Evolutionary conservation across 2,888 invertebrate genomes (phyloP).

Genomic region (Tuta absoluta): DNA sequence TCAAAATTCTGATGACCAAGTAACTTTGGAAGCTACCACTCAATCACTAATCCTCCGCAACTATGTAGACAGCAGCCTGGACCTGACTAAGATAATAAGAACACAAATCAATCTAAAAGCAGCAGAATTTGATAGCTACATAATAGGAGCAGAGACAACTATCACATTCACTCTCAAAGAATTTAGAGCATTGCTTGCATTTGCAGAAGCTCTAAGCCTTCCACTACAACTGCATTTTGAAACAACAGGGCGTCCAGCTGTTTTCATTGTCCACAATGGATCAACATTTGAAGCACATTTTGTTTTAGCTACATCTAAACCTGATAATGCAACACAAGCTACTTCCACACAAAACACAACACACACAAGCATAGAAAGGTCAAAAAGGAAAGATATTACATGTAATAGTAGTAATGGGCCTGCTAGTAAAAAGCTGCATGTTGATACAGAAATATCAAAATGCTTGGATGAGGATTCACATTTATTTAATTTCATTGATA

Average conservation of each 20-base stretch:
- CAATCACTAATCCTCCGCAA: conserved; percentile 87
- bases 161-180: conserved; percentile 94
- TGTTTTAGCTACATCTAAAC: conserved; percentile 89
- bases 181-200: conserved; percentile 88
- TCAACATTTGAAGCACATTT: conserved; percentile 89
- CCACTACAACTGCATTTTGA: conserved; percentile 88
- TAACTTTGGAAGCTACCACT: conserved; percentile 86
- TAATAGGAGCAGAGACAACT: conserved; percentile 83
- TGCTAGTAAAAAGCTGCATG: conserved; percentile 64
- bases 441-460: conserved; percentile 63
- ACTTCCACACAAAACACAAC: conserved; percentile 69
- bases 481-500: conserved; percentile 72
- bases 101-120: conserved; percentile 88
- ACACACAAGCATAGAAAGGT: conserved; percentile 44
- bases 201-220: conserved; percentile 88
- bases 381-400: conserved; percentile 54
- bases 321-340: conserved; percentile 70
- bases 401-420: conserved; percentile 39
- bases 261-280: conserved; percentile 87
- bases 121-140: conserved; percentile 87
- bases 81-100: conserved; percentile 86
- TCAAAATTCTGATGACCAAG: conserved; percentile 89
- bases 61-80: conserved; percentile 85
- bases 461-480: conserved; percentile 75
- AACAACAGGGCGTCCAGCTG: conserved; percentile 88